phyloP scores from a whole-genome alignment of 92 coral and sea anemone genomes.

The Epizoanthus fatuus region DNA sequence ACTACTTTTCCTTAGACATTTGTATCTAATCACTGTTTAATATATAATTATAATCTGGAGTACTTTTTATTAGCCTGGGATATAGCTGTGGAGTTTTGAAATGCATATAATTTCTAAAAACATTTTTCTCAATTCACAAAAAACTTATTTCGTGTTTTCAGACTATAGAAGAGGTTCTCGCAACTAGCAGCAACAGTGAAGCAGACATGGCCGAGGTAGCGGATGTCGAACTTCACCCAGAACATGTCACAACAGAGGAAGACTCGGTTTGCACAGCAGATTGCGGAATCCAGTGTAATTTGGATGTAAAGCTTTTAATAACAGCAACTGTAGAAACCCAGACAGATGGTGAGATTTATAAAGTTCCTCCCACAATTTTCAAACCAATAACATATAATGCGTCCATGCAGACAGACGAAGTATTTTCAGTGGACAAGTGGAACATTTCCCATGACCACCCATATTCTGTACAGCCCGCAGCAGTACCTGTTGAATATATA shows the following conservation, averaged over 20 bases:
- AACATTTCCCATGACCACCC: slow-evolving; percentile 23
- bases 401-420: slow-evolving; percentile 4
- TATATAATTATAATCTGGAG: too few species aligned
- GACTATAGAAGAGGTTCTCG: slow-evolving; percentile 6
- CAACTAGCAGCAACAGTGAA: neutral
- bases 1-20: too few species aligned
- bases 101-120: too few species aligned
- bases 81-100: too few species aligned
- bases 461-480: neutral
- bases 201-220: neutral
- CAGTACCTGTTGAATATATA: neutral
- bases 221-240: neutral
- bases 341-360: neutral
- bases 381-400: slow-evolving; percentile 25
- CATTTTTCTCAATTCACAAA: neutral
- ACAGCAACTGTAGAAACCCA: slow-evolving; percentile 14
- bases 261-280: neutral
- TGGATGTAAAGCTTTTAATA: neutral
- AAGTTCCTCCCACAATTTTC: neutral
- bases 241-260: neutral
- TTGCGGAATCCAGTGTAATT: slow-evolving; percentile 1
- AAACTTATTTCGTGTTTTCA: neutral
- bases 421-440: neutral
- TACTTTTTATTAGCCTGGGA: too few species aligned
- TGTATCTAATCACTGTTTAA: too few species aligned